Base-by-base conservation (phyloP, 2,888 invertebrate species). In the Liopterus haemorrhoidalis region DNA sequence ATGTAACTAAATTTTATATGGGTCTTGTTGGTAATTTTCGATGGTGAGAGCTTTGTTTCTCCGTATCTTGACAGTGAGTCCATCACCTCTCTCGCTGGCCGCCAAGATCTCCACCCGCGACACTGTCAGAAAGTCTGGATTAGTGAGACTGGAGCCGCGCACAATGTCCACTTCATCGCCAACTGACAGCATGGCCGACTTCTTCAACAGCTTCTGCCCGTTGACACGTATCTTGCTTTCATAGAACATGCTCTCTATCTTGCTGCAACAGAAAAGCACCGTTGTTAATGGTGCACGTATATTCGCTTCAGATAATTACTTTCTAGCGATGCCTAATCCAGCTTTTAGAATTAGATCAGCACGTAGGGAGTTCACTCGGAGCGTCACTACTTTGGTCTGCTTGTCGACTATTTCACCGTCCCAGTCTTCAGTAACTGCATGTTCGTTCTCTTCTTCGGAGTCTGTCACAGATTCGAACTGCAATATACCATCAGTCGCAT, bases 131-230 rank as follows among this genome's bases (percentile, higher is more conserved):
- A 84, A 81, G 2, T 80, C 72, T 5, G 82, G 72, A 68, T 88
- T 89, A 6, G 75, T 68, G 1, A 75, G 70, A 58, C 79, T 82
- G 2, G 73, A 67, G 39, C 80, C 78, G 64, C 80, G 81, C 46
- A 90, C 73, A 0, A 88, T 59, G 68, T 91, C 91, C 49, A 90
- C 71, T 70, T 87, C 86, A 70, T 88, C 87, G 8, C 82, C 85
- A 47, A 73, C 53, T 54, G 65, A 62, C 65, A 88, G 82, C 56
- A 71, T 65, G 11, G 65, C 62, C 65, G 86, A 85, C 67, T 91
- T 91, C 65, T 91, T 91, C 24, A 70, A 50, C 1, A 86, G 66
- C 62, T 84, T 86, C 52, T 76, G 72, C 4, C 88, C 89, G 70
- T 91, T 91, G 0, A 88, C 64, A 58, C 86, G 75, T 49, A 91